Conservation (phyloP, 2,113 vertebrate genomes). For the Oenanthe oenanthe region DNA sequence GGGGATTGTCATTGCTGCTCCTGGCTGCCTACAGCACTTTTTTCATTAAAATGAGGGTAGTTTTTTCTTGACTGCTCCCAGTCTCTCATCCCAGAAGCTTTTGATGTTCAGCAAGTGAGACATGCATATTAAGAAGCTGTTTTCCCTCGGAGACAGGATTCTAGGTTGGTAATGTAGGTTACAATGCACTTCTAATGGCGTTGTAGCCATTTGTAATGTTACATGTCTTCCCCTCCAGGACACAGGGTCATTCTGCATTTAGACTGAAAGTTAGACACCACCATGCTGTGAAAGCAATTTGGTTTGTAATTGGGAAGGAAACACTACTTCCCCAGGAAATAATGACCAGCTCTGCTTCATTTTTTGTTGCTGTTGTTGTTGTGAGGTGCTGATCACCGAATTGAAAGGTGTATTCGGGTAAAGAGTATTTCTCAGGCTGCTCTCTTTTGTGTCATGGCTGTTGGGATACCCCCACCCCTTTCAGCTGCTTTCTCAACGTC, state of each 20-base stretch:
- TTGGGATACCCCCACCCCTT: constrained; percentile 56
- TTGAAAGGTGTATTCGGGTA: constrained; percentile 69
- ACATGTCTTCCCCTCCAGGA: constrained; percentile 76
- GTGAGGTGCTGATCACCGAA: constrained; percentile 73
- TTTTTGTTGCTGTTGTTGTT: constrained; percentile 44
- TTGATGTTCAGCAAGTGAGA: constrained; percentile 65
- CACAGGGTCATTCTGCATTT: constrained; percentile 69
- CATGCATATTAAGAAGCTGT: constrained; percentile 60
- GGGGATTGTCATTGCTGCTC: constrained; percentile 61
- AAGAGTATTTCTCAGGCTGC: constrained; percentile 74
- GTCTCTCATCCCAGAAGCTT: constrained; percentile 56
- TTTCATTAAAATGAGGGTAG: constrained; percentile 70
- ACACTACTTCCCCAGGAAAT: constrained; percentile 63
- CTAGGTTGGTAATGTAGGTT: constrained; percentile 64
- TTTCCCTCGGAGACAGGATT: constrained; percentile 54
- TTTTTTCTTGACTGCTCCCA: constrained; percentile 41
- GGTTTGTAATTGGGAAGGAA: constrained; percentile 41
- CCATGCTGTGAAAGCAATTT: constrained; percentile 52
- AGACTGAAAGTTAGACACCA: constrained; percentile 43
- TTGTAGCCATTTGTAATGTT: constrained; percentile 71
- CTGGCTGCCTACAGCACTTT: constrained; percentile 75
- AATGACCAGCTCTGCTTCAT: constrained; percentile 50
- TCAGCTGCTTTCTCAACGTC: constrained; percentile 75
- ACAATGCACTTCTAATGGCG: constrained; percentile 72
- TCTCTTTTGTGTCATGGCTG: constrained; percentile 58